Percentiles rank a stretch among this genome's conserved stretches.
phyloP scores from a whole-genome alignment of 2,888 invertebrate species.

The Eupithecia abbreviata region DNA sequence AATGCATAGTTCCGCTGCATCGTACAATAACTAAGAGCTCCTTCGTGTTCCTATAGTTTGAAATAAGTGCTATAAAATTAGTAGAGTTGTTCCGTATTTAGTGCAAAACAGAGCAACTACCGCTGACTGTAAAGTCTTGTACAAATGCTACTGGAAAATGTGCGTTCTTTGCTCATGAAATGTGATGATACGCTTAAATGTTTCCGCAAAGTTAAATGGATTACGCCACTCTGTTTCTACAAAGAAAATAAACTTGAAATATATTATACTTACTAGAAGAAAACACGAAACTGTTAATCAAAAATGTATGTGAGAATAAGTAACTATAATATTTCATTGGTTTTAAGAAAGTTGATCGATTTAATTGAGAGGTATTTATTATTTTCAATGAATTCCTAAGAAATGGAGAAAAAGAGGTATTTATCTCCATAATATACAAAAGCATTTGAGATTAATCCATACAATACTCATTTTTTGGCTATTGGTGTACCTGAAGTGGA shows the following conservation, averaged over 20 bases:
- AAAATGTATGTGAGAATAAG: too few species aligned
- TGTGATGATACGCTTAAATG: conserved; percentile 35
- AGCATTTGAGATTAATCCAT: too few species aligned
- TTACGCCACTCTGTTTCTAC: conserved; percentile 25
- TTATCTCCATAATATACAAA: too few species aligned
- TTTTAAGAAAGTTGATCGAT: neutral
- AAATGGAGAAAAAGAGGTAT: too few species aligned
- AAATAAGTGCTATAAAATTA: neutral
- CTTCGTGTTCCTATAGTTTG: too few species aligned
- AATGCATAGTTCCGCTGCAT: too few species aligned
- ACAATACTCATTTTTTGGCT: neutral
- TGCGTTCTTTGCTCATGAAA: conserved; percentile 32
- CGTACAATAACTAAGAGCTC: too few species aligned
- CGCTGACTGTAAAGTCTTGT: conserved; percentile 26
- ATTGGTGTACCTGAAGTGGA: neutral
- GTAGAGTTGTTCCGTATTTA: neutral
- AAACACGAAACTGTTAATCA: neutral
- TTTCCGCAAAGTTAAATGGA: conserved; percentile 33
- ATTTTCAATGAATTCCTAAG: too few species aligned
- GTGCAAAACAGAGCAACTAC: neutral
- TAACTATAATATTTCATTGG: too few species aligned
- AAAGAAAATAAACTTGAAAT: conserved; percentile 26
- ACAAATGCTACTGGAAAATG: conserved; percentile 34
- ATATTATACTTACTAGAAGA: neutral
- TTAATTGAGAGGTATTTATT: neutral